Evolutionary conservation across 2,797 vertebrate genomes (phyloP), one percentile per base, ranked within the genome.

Genomic region (Cynopterus sphinx): DNA sequence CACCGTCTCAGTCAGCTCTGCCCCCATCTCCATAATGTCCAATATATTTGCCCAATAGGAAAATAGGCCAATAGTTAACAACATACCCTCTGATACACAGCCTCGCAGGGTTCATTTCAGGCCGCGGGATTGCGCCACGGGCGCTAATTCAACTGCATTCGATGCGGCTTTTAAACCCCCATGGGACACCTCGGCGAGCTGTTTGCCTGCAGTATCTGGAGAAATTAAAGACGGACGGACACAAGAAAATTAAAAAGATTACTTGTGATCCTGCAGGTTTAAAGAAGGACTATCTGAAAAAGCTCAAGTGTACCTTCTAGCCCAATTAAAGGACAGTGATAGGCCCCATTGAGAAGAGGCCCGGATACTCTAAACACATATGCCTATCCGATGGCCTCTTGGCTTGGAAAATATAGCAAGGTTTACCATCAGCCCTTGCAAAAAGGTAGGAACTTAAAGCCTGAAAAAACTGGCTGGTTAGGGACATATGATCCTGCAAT

Each of bases 241-340:
- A 98, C 97, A 98, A 98, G 98, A 98, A 97, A 98, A 98, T 98
- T 97, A 98, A 97, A 98, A 97, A 98, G 97, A 98, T 98, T 98
- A 98, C 97, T 98, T 96, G 97, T 97, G 98, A 97, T 97, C 98
- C 98, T 98, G 97, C 91, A 93, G 39, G 96, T 97, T 96, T 98
- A 98, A 97, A 98, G 97, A 97, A 98, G 97, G 97, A 97, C 97
- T 97, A 96, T 91, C 97, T 97, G 17, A 57, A 97, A 92, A 97
- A 97, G 84, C 90, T 90, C n/a, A 90, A 96, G 90, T 31, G 85
- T 96, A 98, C 94, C 94, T 97, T 97, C 97, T 92, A 96, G 88
- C 77, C 96, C 92, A 65, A 90, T 85, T 94, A 92, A 97, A 97
- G 98, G 97, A 97, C 11, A 98, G 84, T 91, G 89, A 96, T 73